phyloP scores from a whole-genome alignment of 2,888 invertebrate genomes.

The Oscheius sp. region DNA sequence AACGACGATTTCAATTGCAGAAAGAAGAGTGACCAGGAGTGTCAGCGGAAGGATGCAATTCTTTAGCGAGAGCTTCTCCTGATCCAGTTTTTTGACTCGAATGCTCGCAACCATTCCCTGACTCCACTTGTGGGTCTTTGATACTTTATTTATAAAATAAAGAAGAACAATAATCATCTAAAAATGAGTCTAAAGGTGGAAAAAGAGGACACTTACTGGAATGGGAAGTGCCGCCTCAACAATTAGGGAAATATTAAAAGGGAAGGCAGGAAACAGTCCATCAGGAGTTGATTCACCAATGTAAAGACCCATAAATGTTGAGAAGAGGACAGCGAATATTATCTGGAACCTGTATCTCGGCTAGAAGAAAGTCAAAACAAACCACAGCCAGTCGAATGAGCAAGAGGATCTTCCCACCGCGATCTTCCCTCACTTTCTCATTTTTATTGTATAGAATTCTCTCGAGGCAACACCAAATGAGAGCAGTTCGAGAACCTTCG shows the following conservation, averaged over 20 bases:
- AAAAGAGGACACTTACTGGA: background rate
- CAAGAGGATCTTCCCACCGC: background rate
- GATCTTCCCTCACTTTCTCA: conserved; percentile 22
- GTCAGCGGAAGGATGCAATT: conserved; percentile 11
- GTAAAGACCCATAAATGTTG: background rate
- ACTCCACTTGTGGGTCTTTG: background rate
- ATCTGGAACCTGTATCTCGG: background rate
- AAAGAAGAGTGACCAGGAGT: background rate
- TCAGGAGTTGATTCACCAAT: background rate
- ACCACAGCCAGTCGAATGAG: conserved; percentile 13
- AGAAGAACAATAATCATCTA: conserved; percentile 10
- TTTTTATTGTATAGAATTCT: conserved; percentile 15
- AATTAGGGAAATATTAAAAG: background rate
- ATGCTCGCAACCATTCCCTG: conserved; percentile 21
- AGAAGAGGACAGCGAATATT: background rate
- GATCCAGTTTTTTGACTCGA: conserved; percentile 10
- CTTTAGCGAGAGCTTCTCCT: background rate
- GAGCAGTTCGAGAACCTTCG: background rate
- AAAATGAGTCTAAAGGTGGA: background rate
- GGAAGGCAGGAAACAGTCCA: background rate
- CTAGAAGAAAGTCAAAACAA: background rate
- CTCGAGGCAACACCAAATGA: conserved; percentile 7
- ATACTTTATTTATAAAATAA: background rate
- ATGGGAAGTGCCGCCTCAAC: background rate
- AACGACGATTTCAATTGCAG: background rate